phyloP scores from a whole-genome alignment of 2,888 invertebrate genomes.

The Andrena bicolor region DNA sequence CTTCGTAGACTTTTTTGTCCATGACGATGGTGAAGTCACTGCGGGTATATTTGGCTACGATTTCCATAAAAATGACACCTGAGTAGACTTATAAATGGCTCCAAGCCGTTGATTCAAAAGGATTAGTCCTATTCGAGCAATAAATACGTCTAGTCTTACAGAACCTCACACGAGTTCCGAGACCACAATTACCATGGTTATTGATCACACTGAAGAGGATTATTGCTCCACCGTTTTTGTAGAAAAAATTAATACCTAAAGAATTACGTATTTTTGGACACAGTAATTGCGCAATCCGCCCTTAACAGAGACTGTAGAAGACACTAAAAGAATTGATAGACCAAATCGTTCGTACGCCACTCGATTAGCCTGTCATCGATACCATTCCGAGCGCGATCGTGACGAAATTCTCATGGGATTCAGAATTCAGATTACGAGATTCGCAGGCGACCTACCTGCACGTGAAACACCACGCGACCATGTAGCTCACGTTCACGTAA shows the following conservation, averaged over 20 bases:
- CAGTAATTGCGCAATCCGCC: no score
- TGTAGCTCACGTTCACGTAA: constrained; percentile 51
- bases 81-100: neutral
- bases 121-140: neutral
- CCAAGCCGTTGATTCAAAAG: neutral
- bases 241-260: no score
- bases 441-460: constrained; percentile 46
- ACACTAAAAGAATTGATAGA: no score
- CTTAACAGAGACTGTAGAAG: no score
- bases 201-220: no score
- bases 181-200: no score
- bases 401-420: constrained; percentile 30
- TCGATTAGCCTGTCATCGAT: neutral
- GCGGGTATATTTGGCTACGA: neutral
- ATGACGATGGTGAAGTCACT: neutral
- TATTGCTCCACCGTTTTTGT: no score
- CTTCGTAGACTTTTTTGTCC: constrained; percentile 19
- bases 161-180: no score
- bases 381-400: constrained; percentile 8
- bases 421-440: constrained; percentile 40
- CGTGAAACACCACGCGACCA: constrained; percentile 11
- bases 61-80: constrained; percentile 7
- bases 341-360: neutral
- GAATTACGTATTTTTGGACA: no score
- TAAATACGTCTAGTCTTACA: neutral